Conservation (phyloP, 2,113 vertebrate species). For the Anthoscopus minutus region DNA sequence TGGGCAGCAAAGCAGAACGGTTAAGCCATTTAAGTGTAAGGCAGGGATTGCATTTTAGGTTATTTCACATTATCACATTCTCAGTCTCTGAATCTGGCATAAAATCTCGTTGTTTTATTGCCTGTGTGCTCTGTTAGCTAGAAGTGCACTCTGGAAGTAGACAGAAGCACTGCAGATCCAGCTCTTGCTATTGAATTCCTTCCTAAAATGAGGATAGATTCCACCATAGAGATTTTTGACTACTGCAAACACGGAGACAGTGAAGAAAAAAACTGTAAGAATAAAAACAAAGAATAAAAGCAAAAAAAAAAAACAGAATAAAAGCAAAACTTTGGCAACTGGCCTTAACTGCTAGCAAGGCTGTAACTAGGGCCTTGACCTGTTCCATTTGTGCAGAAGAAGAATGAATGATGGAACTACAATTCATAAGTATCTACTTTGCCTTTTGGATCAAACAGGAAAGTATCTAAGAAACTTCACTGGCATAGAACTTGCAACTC, state of each 20-base stretch:
- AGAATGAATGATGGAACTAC: background rate
- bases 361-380: background rate
- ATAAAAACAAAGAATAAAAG: background rate
- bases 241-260: background rate
- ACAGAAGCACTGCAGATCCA: background rate
- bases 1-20: background rate
- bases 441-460: background rate
- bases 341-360: background rate
- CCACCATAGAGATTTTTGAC: background rate
- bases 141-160: background rate
- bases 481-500: background rate
- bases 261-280: background rate
- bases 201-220: background rate
- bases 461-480: background rate
- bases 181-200: background rate
- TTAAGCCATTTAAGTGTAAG: background rate
- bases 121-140: background rate
- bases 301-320: background rate
- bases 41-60: background rate
- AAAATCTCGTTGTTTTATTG: background rate
- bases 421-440: background rate
- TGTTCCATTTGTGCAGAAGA: background rate
- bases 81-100: background rate
- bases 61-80: background rate
- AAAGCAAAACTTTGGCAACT: background rate